Evolutionary conservation across 2,797 vertebrate genomes (phyloP), one percentile per base, ranked within the genome.

Genomic region (Sebastes kiyomatsui): DNA sequence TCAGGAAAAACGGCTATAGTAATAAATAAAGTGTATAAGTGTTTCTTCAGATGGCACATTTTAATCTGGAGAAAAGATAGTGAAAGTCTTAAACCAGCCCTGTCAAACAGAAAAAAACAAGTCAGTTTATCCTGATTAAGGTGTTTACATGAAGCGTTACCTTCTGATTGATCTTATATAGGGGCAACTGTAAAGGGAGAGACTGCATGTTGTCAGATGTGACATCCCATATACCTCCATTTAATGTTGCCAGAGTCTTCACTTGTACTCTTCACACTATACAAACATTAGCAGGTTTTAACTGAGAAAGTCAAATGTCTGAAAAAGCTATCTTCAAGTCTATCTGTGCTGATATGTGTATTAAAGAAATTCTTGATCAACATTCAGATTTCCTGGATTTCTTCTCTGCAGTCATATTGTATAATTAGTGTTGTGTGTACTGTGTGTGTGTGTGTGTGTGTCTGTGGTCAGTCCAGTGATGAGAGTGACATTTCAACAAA

Each of bases 401-500:
- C 32, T 22, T 38, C 23, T 54, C 42, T 42, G 4, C 16, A 8
- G 10, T 33, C 9, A 11, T 9, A 22, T n/a, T 55, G 60, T 25
- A 35, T 10, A 60, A 56, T 20, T 33, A 4, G 12, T 38, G 62
- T 49, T 46, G 25, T 52, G 33, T n/a, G 22, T 67, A 16, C 11
- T 62, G 6, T 30, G n/a, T 59, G 32, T 16, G 28, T 55, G 61
- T 73, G 8, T 58, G 71, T 27, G 30, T 60, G 67, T 23, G 27
- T 72, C 6, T 58, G 73, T 23, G 28, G 61, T 76, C 61, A 64
- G 20, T 66, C 27, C 32, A 38, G 30, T 58, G 35, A 52, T 58
- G 32, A 81, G 35, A 69, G 55, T 85, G 85, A 80, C 61, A 83
- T 88, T 88, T 82, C 58, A 54, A 27, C 62, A 59, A 62, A 65